Base-by-base conservation (phyloP, 2,888 invertebrate genomes). In the Thereva nobilitata region DNA sequence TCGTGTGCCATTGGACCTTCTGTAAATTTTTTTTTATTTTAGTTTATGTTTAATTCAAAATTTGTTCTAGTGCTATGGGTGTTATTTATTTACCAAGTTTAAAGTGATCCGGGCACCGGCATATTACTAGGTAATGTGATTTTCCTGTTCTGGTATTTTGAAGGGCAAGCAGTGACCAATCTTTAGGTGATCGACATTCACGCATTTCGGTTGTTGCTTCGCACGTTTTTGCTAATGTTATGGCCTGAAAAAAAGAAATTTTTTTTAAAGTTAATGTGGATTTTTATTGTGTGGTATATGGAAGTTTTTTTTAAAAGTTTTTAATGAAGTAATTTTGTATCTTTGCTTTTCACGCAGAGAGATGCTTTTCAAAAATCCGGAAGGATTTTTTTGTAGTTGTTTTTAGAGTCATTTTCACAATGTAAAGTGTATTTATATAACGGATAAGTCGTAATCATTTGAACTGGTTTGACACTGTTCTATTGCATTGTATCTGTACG, bases 1-100 rank as follows among this genome's bases (percentile, higher is more conserved):
- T 94, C 93, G 78, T 95, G 95, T 7, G 92, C 92, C 89, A 95
- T 92, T 63, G 95, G 95, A 9, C 95, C 95, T 83, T 95, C 95
- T 94, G 47, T 9, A 49, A 72, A 65, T 44, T 35, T 45, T 23
- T 9, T 42, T 42, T 7, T 54, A 4, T 8, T 3, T 54, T 50
- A 10, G 10, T 42, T 10, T 35, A 38, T 42, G 23, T n/a, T 9
- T 53, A 6, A 37, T 10, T 50, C 7, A 44, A 38, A 37, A 10
- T 47, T 34, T 34, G 10, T 34, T 5, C 8, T 7, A 23, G 23
- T 23, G 23, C 23, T 23, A 23, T 23, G 23, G 23, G 23, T 23
- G 23, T 23, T 38, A 40, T 53, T 47, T 47, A 78, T 82, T 84
- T 83, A 94, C 93, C 93, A 78, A 95, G 85, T 77, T 91, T 86